Conservation (phyloP, 2,113 vertebrate genomes). For the Haliaeetus leucogaster region DNA sequence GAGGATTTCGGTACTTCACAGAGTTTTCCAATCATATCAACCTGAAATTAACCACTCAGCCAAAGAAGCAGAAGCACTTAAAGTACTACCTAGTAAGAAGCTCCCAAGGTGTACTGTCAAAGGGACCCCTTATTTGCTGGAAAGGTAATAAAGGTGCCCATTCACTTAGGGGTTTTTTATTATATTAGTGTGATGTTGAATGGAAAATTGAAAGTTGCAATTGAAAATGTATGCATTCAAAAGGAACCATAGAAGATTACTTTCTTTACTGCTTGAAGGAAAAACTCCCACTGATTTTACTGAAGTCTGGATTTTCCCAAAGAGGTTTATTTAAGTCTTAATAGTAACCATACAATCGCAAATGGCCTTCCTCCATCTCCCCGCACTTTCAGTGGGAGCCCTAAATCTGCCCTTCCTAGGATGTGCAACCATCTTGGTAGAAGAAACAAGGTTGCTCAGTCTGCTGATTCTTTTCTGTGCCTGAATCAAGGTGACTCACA, state of each 20-base stretch:
- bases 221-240: background rate
- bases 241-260: background rate
- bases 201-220: background rate
- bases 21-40: slow-evolving; percentile 99
- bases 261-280: background rate
- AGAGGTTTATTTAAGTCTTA: background rate
- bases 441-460: background rate
- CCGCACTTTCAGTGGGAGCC: background rate
- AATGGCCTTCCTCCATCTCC: background rate
- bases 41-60: slow-evolving; percentile 96
- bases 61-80: slow-evolving; percentile 99
- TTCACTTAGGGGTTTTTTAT: background rate
- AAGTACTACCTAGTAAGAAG: slow-evolving; percentile 98
- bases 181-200: background rate
- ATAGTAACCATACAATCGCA: background rate
- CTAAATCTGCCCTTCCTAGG: background rate
- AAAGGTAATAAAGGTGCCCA: slow-evolving; percentile 81
- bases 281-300: background rate
- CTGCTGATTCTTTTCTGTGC: background rate
- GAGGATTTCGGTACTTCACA: slow-evolving; percentile 97
- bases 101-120: slow-evolving; percentile 91
- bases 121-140: slow-evolving; percentile 97
- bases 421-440: background rate
- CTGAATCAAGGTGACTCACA: background rate
- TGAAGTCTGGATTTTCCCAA: background rate